Evolutionary conservation across 2,113 vertebrate genomes (phyloP).

Genomic region (Pterocles orientalis): DNA sequence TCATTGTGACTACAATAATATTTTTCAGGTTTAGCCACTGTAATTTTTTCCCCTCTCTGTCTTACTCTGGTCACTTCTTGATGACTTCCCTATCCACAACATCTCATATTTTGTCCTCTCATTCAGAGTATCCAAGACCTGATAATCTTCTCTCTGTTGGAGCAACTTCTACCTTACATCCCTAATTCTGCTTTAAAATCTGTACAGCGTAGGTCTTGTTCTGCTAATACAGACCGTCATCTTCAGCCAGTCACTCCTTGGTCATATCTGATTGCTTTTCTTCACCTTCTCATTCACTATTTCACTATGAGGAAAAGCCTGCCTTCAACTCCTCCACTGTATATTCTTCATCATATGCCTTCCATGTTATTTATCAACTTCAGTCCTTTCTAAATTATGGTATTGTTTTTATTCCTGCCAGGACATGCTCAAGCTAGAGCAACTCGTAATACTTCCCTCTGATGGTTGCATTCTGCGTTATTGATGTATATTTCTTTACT

Average conservation of each 20-base stretch:
- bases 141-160: not conserved
- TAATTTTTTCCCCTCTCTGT: not conserved
- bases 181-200: not conserved
- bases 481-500: not conserved
- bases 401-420: not conserved
- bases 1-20: not conserved
- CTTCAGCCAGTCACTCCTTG: not conserved
- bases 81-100: not conserved
- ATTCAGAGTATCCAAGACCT: not conserved
- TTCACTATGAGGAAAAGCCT: not conserved
- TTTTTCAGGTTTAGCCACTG: not conserved
- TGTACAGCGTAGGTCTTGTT: not conserved
- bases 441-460: not conserved
- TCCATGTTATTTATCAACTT: not conserved
- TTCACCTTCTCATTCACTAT: accelerated
- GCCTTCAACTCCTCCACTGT: not conserved
- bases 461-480: not conserved
- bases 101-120: not conserved
- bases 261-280: not conserved
- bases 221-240: not conserved
- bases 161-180: not conserved
- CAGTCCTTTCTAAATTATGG: not conserved
- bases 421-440: not conserved
- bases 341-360: not conserved
- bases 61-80: not conserved